These are phyloP conservation scores for Acanthurus lineatus DNA, from an alignment of 2,797 vertebrate genomes.

Conservation along the genomic window DNA sequence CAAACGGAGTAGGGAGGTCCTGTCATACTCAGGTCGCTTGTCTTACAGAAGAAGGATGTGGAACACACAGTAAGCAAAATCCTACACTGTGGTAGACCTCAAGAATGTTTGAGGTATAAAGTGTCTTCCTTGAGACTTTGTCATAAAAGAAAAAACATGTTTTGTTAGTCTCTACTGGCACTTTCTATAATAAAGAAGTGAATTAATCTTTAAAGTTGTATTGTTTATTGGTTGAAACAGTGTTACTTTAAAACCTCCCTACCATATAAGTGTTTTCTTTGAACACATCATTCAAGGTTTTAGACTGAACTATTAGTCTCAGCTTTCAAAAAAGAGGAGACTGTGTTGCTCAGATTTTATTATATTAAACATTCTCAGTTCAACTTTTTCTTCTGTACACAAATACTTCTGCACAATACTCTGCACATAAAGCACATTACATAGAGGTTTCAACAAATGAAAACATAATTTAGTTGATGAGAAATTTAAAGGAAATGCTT, in stretches of 20 bases:
- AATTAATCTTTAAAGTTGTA: slow-evolving; percentile 12
- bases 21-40: slow-evolving; percentile 68
- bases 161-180: not conserved
- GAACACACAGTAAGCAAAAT: slow-evolving; percentile 70
- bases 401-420: not conserved
- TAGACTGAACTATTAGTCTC: slow-evolving; percentile 5
- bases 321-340: not conserved
- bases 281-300: not conserved
- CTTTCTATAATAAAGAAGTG: not conserved
- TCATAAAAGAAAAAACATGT: not conserved
- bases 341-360: slow-evolving; percentile 22
- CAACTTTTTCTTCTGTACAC: not conserved
- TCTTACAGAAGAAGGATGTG: slow-evolving; percentile 73
- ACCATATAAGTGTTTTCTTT: not conserved
- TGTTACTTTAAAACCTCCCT: not conserved
- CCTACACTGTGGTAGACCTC: slow-evolving; percentile 58
- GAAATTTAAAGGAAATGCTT: not conserved
- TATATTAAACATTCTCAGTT: not conserved
- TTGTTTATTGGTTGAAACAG: not conserved
- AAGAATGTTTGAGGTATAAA: slow-evolving; percentile 44
- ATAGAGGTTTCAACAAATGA: not conserved
- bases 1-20: slow-evolving; percentile 62
- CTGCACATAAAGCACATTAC: not conserved
- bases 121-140: slow-evolving; percentile 15
- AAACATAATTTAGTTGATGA: not conserved